Evolutionary conservation across 2,888 invertebrate genomes (phyloP).

Genomic region (Apotomis betuletana): DNA sequence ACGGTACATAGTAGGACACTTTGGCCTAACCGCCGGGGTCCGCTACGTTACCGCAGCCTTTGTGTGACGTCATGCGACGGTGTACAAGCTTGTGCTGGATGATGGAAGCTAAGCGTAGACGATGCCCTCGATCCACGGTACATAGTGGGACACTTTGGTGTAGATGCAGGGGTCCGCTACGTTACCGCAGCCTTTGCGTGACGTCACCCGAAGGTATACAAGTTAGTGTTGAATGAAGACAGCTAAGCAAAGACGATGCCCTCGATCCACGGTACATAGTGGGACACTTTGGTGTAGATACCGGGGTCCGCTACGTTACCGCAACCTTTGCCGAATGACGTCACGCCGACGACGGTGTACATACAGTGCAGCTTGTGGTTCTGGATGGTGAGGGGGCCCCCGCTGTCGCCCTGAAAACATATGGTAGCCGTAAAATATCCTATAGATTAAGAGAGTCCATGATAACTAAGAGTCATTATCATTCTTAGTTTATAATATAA

Average conservation of each 20-base stretch:
- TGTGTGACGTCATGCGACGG: conserved; percentile 65
- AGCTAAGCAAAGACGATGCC: conserved; percentile 64
- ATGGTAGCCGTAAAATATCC: background rate
- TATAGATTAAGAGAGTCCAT: background rate
- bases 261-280: conserved; percentile 85
- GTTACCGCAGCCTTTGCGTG: conserved; percentile 61
- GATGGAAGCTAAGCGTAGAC: conserved; percentile 59
- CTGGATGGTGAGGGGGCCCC: conserved; percentile 78
- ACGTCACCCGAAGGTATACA: conserved; percentile 68
- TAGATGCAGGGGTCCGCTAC: conserved; percentile 78
- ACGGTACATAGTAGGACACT: conserved; percentile 78
- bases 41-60: conserved; percentile 58
- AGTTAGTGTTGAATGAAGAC: conserved; percentile 7
- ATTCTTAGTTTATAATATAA: too few species aligned
- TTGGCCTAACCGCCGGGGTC: conserved; percentile 83
- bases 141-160: conserved; percentile 78
- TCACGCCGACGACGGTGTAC: conserved; percentile 68
- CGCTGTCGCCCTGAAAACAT: conserved; percentile 21
- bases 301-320: conserved; percentile 68
- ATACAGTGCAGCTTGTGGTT: conserved; percentile 60
- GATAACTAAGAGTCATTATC: too few species aligned
- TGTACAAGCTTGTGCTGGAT: conserved; percentile 52
- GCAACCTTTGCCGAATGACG: conserved; percentile 64
- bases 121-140: conserved; percentile 70
- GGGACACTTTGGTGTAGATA: conserved; percentile 82